A percentile compares a stretch with the other conserved stretches of the same genome.
Evolutionary conservation across 2,113 vertebrate genomes (phyloP).

Genomic region (Salvelinus alpinus): DNA sequence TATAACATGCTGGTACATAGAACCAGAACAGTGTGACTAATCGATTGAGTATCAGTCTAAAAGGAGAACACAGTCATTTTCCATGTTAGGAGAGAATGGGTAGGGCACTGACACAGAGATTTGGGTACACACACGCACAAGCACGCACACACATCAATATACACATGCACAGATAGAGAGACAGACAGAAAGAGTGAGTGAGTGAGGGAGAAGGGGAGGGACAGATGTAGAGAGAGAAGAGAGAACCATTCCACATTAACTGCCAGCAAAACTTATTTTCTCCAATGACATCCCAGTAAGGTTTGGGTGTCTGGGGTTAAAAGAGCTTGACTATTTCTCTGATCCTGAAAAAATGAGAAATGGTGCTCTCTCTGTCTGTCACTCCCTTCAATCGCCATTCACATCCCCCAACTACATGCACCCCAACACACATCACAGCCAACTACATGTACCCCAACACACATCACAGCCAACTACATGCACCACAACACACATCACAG

Average conservation of each 20-base stretch:
- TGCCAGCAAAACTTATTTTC: neutral
- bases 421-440: conserved; percentile 24
- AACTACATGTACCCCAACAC: neutral
- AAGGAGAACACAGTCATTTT: conserved; percentile 19
- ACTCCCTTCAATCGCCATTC: conserved; percentile 21
- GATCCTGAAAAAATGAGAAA: conserved; percentile 38
- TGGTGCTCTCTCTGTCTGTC: conserved; percentile 10
- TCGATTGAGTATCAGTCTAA: conserved; percentile 33
- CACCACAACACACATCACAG: too few relatives aligned
- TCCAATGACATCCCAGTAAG: conserved; percentile 27
- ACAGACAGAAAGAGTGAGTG: neutral
- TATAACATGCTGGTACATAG: neutral
- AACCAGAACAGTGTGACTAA: conserved; percentile 14
- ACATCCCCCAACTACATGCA: conserved; percentile 42
- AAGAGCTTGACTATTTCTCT: conserved; percentile 40
- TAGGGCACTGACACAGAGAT: too few relatives aligned
- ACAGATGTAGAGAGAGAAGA: neutral
- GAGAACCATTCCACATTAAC: conserved; percentile 12
- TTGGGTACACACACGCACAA: too few relatives aligned
- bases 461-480: too few relatives aligned
- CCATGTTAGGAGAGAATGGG: conserved; percentile 16
- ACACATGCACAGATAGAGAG: neutral
- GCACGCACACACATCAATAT: too few relatives aligned
- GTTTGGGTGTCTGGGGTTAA: conserved; percentile 24
- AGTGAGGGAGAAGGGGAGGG: neutral